A percentile compares a stretch with the other conserved stretches of the same genome.
Evolutionary conservation across 1,140 invertebrate species (phyloP).

Genomic region (Globodera ellingtonae): DNA sequence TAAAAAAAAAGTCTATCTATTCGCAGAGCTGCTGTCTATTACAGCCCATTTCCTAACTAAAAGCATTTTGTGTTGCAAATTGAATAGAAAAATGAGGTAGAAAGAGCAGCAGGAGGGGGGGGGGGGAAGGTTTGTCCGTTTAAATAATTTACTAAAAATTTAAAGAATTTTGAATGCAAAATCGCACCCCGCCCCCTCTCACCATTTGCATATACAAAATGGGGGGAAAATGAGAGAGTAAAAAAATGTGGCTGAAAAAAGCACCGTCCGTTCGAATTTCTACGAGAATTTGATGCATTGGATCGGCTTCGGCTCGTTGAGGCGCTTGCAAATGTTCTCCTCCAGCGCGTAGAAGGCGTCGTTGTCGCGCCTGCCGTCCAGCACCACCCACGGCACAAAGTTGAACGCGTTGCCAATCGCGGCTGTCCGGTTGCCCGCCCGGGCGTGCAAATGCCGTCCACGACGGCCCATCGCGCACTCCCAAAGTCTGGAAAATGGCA

Average conservation of each 20-base stretch:
- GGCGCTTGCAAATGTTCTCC: slow-evolving; percentile 61
- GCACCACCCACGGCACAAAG: slow-evolving; percentile 65
- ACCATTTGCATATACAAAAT: no score
- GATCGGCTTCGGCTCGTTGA: slow-evolving; percentile 48
- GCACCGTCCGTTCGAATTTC: not conserved
- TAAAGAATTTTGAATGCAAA: no score
- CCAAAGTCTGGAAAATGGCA: slow-evolving; percentile 38
- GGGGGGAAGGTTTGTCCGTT: no score
- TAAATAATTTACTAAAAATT: no score
- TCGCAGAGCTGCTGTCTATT: no score
- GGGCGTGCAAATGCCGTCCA: slow-evolving; percentile 56
- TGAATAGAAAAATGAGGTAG: no score
- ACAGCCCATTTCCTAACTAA: no score
- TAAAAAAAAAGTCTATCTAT: no score
- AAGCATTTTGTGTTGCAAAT: no score
- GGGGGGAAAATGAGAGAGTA: not conserved
- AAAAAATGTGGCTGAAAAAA: not conserved
- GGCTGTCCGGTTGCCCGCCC: slow-evolving; percentile 53
- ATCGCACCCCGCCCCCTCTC: no score
- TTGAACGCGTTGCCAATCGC: slow-evolving; percentile 43
- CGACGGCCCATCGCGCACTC: slow-evolving; percentile 48
- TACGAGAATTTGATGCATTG: slow-evolving; percentile 47
- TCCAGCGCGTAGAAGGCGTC: slow-evolving; percentile 64
- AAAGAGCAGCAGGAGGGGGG: no score
- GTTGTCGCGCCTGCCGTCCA: slow-evolving; percentile 53